These are phyloP conservation scores for Plebejus melissa DNA, from an alignment of 2,888 invertebrate genomes.

Conservation along the genomic window DNA sequence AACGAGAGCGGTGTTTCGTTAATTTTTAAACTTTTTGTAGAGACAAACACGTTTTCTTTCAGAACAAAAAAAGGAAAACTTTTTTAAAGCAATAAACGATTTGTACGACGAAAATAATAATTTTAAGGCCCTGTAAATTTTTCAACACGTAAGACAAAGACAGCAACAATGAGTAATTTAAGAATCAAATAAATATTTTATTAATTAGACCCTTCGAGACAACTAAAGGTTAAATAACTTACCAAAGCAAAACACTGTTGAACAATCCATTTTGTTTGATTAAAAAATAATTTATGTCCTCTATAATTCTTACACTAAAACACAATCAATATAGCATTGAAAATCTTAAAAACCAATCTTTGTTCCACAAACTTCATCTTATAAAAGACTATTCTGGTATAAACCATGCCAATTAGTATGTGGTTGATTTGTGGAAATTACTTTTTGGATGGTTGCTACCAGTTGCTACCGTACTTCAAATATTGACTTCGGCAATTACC, in stretches of 20 bases:
- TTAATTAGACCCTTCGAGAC: no score
- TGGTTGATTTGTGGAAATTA: not conserved
- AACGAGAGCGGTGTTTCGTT: not conserved
- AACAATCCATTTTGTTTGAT: not conserved
- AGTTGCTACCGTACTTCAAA: not conserved
- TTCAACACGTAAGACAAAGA: no score
- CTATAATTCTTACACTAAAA: not conserved
- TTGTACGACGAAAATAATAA: no score
- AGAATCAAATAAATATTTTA: no score
- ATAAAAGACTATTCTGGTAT: not conserved
- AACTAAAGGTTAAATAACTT: not conserved
- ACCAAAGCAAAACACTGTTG: not conserved
- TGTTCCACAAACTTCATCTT: not conserved
- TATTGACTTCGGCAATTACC: constrained; percentile 1
- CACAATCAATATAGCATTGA: not conserved
- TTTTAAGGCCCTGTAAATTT: no score
- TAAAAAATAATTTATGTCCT: not conserved
- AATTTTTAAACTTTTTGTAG: no score
- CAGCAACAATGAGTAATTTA: no score
- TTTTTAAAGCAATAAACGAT: not conserved
- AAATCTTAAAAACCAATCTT: not conserved
- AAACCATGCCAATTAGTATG: not conserved
- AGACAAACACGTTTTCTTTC: no score
- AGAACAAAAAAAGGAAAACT: not conserved
- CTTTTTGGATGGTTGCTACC: not conserved